A percentile compares a stretch with the other conserved stretches of the same genome.
Conservation (phyloP, 2,797 vertebrate species). For the Chromis chromis region DNA sequence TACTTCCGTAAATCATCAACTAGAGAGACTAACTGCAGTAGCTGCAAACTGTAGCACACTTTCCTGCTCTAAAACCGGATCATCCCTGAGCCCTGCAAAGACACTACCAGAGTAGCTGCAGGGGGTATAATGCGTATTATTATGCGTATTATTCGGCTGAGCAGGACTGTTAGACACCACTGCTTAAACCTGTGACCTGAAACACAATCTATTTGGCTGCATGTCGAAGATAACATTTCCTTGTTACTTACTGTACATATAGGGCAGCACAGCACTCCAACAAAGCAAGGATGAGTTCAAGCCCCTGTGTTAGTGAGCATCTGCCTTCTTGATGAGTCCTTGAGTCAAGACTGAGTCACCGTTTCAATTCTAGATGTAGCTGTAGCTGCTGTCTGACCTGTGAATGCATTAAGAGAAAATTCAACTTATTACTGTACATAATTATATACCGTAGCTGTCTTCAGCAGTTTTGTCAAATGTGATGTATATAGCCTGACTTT, state of each 20-base stretch:
- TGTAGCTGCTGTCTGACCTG: slow-evolving; percentile 1
- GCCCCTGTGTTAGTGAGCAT: neutral
- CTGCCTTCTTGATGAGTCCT: neutral
- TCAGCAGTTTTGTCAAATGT: no score
- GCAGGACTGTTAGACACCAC: slow-evolving; percentile 13
- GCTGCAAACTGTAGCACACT: slow-evolving; percentile 1
- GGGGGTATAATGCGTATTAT: slow-evolving; percentile 1
- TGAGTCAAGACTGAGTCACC: neutral
- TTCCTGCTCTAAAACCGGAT: slow-evolving; percentile 21
- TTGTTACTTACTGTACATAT: slow-evolving; percentile 6
- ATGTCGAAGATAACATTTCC: neutral
- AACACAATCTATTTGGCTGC: neutral
- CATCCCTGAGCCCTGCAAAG: slow-evolving; percentile 11
- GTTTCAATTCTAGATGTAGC: slow-evolving; percentile 2
- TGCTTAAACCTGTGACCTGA: slow-evolving; percentile 22
- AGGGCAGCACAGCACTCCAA: neutral
- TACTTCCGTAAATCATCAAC: slow-evolving; percentile 65
- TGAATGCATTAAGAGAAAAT: neutral
- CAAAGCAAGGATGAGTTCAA: neutral
- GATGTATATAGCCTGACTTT: neutral
- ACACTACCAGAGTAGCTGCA: slow-evolving; percentile 14
- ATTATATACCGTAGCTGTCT: neutral
- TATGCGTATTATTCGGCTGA: slow-evolving; percentile 20
- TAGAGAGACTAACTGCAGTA: slow-evolving; percentile 7
- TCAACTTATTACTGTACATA: neutral